A percentile compares a stretch with the other conserved stretches of the same genome.
These are phyloP conservation scores for Anhinga rufa DNA, from an alignment of 2,113 vertebrate species.

Conservation along the genomic window DNA sequence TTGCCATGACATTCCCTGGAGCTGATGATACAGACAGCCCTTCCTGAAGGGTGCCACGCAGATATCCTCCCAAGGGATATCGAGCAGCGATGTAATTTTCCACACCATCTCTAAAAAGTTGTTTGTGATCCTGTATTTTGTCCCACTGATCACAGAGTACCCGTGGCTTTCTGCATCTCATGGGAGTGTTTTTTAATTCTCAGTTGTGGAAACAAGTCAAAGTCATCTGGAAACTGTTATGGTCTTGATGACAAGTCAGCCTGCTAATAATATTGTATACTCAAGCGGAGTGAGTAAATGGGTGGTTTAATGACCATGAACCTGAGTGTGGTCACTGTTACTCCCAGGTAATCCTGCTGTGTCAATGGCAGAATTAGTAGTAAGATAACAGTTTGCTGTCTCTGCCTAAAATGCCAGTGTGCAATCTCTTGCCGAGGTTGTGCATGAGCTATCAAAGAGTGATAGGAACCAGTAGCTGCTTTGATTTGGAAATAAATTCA, in stretches of 20 bases:
- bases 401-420: background rate
- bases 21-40: background rate
- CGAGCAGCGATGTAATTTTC: background rate
- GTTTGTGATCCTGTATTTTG: background rate
- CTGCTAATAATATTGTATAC: background rate
- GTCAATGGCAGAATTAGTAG: background rate
- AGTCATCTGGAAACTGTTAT: background rate
- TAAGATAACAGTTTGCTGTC: background rate
- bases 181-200: background rate
- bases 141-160: background rate
- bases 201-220: conserved; percentile 14
- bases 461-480: background rate
- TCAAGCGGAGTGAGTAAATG: background rate
- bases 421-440: background rate
- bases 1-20: background rate
- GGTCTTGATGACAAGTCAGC: background rate
- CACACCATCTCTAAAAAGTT: background rate
- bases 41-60: background rate
- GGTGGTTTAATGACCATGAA: background rate
- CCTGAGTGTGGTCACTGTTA: background rate
- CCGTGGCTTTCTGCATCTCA: background rate
- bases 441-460: background rate
- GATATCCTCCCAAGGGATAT: background rate
- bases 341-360: background rate
- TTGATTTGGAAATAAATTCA: background rate